Percentiles rank a stretch among this genome's conserved stretches.
These are phyloP conservation scores for Lepeophtheirus nordmannii DNA, from an alignment of 2,888 invertebrate species.

Conservation along the genomic window DNA sequence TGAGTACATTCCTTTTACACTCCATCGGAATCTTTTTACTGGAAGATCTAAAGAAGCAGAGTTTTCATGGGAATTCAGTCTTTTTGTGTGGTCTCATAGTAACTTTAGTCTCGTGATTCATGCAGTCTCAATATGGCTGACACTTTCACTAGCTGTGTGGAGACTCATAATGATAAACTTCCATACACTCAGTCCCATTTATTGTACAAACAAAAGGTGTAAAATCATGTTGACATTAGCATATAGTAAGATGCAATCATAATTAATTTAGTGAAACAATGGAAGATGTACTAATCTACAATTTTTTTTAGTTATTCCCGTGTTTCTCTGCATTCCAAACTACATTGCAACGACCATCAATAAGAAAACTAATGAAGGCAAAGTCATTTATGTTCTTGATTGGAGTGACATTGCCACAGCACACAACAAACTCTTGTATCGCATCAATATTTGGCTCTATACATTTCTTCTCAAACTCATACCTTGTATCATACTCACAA, in stretches of 20 bases:
- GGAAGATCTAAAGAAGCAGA: conserved; percentile 30
- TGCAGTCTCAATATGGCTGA: conserved; percentile 82
- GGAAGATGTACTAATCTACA: no score
- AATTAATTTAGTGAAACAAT: no score
- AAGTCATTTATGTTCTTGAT: conserved; percentile 45
- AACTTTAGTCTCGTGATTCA: conserved; percentile 72
- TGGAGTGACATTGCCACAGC: conserved; percentile 46
- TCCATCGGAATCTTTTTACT: conserved; percentile 51
- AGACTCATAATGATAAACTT: conserved; percentile 39
- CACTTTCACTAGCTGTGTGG: conserved; percentile 82
- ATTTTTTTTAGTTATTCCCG: conserved; percentile 21
- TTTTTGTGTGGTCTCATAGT: conserved; percentile 75
- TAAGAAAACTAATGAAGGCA: background rate
- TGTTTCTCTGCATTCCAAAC: conserved; percentile 27
- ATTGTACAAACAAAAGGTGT: conserved; percentile 19
- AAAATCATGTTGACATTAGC: conserved; percentile 4
- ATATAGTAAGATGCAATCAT: background rate
- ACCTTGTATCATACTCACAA: conserved; percentile 70
- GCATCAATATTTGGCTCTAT: conserved; percentile 74
- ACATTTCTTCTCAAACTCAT: conserved; percentile 79
- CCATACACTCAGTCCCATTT: conserved; percentile 15
- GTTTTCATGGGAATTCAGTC: conserved; percentile 59
- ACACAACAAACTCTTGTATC: conserved; percentile 29
- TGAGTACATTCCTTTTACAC: conserved; percentile 76
- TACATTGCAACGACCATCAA: conserved; percentile 27